phyloP scores from a whole-genome alignment of 2,797 vertebrate genomes.

The Pogoniulus pusillus region DNA sequence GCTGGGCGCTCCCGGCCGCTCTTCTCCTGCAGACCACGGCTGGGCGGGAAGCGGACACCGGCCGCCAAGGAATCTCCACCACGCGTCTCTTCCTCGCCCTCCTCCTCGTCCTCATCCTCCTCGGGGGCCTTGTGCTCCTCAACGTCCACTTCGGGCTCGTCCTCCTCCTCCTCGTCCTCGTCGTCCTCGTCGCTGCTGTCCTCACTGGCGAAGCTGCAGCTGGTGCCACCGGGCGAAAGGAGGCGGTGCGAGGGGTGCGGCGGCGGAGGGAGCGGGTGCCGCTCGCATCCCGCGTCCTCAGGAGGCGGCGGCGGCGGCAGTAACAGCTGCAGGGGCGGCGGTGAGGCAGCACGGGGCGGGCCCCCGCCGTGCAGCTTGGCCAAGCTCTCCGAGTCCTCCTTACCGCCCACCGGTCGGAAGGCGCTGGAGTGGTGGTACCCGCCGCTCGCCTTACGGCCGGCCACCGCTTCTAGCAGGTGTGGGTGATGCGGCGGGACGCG shows the following conservation, averaged over 20 bases:
- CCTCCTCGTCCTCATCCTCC: conserved; percentile 80
- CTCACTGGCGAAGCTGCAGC: conserved; percentile 80
- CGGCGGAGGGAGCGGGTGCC: conserved; percentile 41
- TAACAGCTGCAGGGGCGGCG: conserved; percentile 48
- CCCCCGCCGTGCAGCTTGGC: conserved; percentile 86
- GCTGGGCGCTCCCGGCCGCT: conserved; percentile 52
- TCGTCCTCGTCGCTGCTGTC: conserved; percentile 50
- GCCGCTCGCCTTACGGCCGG: conserved; percentile 36
- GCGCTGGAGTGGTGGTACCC: conserved; percentile 91
- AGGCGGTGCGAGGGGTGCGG: conserved; percentile 63
- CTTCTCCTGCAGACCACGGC: conserved; percentile 75
- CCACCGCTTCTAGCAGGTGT: conserved; percentile 76
- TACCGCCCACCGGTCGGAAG: conserved; percentile 89
- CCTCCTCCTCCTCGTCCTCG: conserved; percentile 74
- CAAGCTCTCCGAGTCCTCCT: conserved; percentile 90
- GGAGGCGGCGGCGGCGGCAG: conserved; percentile 38
- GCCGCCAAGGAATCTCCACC: conserved; percentile 32
- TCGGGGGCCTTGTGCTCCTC: conserved; percentile 82
- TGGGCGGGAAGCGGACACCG: conserved; percentile 31
- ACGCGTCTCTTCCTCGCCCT: conserved; percentile 74
- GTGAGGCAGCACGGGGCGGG: conserved; percentile 46
- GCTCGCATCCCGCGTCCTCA: conserved; percentile 53
- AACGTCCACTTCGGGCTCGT: conserved; percentile 82
- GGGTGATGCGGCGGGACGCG: conserved; percentile 68
- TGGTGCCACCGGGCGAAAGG: conserved; percentile 76